These are phyloP conservation scores for Caenorhabditis sp. DNA, from an alignment of 2,888 invertebrate species.

Conservation along the genomic window DNA sequence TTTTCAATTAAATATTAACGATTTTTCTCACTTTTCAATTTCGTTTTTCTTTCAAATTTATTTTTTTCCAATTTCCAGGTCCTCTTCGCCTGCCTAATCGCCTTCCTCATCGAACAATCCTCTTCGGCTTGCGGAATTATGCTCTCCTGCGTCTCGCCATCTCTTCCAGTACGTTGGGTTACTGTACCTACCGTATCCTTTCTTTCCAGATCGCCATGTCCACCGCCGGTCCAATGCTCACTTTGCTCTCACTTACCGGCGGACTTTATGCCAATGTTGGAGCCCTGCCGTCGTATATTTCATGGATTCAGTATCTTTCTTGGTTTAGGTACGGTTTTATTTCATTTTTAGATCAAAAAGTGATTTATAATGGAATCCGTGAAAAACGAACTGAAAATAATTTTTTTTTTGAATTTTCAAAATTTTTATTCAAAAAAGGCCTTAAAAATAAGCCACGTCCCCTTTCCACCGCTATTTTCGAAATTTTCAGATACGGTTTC, in stretches of 20 bases:
- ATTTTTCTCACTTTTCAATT: too few relatives aligned
- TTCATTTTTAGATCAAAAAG: background rate
- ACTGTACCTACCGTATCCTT: too few relatives aligned
- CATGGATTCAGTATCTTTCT: constrained; percentile 78
- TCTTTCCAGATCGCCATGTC: constrained; percentile 68
- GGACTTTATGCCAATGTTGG: constrained; percentile 83
- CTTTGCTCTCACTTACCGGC: constrained; percentile 81
- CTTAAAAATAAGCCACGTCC: too few relatives aligned
- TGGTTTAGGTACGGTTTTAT: constrained; percentile 73
- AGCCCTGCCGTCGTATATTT: constrained; percentile 78
- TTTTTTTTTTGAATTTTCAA: too few relatives aligned
- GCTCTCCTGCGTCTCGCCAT: constrained; percentile 79
- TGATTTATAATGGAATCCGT: too few relatives aligned
- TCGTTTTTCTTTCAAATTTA: too few relatives aligned
- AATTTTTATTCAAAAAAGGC: too few relatives aligned
- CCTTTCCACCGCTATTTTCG: too few relatives aligned
- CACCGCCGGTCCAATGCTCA: constrained; percentile 80
- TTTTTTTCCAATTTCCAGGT: too few relatives aligned
- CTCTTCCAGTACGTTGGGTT: constrained; percentile 73
- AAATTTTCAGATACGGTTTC: constrained; percentile 74
- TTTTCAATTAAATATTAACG: too few relatives aligned
- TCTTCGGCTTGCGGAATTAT: constrained; percentile 79
- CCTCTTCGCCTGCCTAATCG: constrained; percentile 65
- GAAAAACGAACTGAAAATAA: too few relatives aligned
- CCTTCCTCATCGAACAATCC: constrained; percentile 75